These are phyloP conservation scores for Halcyon chelicuti DNA, from an alignment of 2,797 vertebrate genomes.

Conservation along the genomic window DNA sequence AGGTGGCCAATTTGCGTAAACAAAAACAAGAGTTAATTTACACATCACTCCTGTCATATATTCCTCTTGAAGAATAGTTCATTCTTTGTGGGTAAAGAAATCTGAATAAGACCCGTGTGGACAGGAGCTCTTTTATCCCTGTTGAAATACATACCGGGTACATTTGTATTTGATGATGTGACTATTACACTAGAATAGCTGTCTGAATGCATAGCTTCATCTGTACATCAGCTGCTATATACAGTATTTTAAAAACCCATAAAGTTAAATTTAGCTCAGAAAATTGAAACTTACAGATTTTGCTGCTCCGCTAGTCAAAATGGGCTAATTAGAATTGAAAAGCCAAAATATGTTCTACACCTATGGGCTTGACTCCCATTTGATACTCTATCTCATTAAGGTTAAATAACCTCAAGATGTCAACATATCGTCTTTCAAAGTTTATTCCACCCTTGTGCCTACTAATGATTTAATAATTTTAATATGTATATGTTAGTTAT, in stretches of 20 bases:
- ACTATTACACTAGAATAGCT: not conserved
- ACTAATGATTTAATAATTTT: not conserved
- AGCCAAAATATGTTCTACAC: not conserved
- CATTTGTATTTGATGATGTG: not conserved
- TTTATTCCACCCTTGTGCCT: not conserved
- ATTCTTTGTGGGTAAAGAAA: not conserved
- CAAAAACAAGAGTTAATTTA: not conserved
- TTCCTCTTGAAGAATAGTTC: not conserved
- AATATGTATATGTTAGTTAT: not conserved
- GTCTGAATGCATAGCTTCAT: slow-evolving; percentile 3
- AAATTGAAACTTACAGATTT: not conserved
- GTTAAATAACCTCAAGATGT: not conserved
- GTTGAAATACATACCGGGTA: slow-evolving; percentile 4
- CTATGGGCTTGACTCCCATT: not conserved
- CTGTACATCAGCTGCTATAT: not conserved
- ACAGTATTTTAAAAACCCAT: not conserved
- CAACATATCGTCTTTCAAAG: not conserved
- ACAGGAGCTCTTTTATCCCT: not conserved
- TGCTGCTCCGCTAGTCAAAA: not conserved
- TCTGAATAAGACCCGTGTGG: not conserved
- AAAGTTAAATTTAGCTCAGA: slow-evolving; percentile 1
- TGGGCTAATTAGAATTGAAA: not conserved
- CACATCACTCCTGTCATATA: not conserved
- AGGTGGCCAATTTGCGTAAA: not conserved
- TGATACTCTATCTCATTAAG: not conserved